Conservation (phyloP, 23 tunicate genomes). For the Phallusia fumigata region DNA sequence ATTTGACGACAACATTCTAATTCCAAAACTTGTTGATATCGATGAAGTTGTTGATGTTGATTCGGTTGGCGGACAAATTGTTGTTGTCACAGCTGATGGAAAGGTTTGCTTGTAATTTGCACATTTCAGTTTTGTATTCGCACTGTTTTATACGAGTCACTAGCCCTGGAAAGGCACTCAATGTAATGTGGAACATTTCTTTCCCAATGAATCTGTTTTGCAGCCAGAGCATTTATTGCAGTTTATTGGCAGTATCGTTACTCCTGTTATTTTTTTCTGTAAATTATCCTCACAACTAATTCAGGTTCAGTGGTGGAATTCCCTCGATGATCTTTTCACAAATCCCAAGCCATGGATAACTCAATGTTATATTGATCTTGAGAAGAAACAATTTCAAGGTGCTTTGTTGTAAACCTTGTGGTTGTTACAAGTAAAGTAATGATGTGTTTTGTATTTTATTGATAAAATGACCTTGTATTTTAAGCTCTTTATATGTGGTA, state of each 20-base stretch:
- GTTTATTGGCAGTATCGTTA: too few species aligned
- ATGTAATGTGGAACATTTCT: too few species aligned
- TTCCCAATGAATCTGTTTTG: too few species aligned
- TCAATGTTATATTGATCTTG: conserved; percentile 12
- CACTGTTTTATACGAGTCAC: too few species aligned
- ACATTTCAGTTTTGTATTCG: too few species aligned
- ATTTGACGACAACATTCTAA: neutral
- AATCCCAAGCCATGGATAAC: neutral
- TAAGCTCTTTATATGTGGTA: neutral
- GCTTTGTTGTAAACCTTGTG: neutral
- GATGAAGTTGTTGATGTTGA: conserved; percentile 18
- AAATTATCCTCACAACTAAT: neutral
- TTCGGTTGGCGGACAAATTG: conserved; percentile 13
- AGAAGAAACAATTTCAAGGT: conserved; percentile 13
- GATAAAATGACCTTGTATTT: neutral
- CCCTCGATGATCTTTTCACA: neutral
- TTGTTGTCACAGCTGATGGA: conserved; percentile 27
- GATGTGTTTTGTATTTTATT: too few species aligned
- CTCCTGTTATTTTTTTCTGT: too few species aligned
- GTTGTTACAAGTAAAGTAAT: too few species aligned
- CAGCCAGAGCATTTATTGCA: too few species aligned
- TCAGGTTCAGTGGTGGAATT: conserved; percentile 13
- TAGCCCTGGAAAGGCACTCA: too few species aligned
- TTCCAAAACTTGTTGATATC: conserved; percentile 1
- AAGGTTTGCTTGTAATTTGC: conserved; percentile 1